Evolutionary conservation across 2,797 vertebrate species (phyloP), one percentile per base, ranked within the genome.

Genomic region (Meriones psammophilus): DNA sequence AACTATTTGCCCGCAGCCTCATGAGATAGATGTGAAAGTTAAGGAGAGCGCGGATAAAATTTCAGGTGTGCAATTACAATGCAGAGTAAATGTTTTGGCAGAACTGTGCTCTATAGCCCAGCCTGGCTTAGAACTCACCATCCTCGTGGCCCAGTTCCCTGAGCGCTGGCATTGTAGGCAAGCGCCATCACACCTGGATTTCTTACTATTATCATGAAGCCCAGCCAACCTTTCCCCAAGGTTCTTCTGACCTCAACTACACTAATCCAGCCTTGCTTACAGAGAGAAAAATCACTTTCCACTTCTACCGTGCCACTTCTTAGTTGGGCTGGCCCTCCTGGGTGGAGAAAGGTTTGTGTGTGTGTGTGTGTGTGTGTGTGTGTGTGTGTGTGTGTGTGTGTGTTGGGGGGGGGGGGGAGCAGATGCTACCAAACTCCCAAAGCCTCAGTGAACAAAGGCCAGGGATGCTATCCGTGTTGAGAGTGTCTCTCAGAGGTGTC

Each of bases 251-350:
- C 33, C 15, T 56, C 28, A 33, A 18, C 60, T 30, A 36, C 1
- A 46, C 87, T 88, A 77, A 95, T 80, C 85, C 46, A 78, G 33
- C 15, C 76, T 92, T n/a, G 20, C 12, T 74, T 88, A 17, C 24
- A 78, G 78, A 66, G 62, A 71, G 33, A 56, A 36, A 68, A 42
- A 56, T 69, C 46, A 9, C 46, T 87, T 91, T 15, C 87, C 46
- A 22, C 36, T 71, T 86, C 66, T 60, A 62, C 26, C 20, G 26
- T 9, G 54, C 50, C 10, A n/a, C 54, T 84, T 80, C 84, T 74
- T 90, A n/a, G 46, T 39, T 68, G 17, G 28, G 13, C 12, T 86
- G 24, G 36, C 13, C 5, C 54, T 95, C 69, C 42, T 89, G 18
- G 90, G 28, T 54, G 68, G 80, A 81, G 91, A 36, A 36, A 33